Conservation (phyloP, 53 echinoderm and acorn worm genomes). For the Patiria pectinifera region DNA sequence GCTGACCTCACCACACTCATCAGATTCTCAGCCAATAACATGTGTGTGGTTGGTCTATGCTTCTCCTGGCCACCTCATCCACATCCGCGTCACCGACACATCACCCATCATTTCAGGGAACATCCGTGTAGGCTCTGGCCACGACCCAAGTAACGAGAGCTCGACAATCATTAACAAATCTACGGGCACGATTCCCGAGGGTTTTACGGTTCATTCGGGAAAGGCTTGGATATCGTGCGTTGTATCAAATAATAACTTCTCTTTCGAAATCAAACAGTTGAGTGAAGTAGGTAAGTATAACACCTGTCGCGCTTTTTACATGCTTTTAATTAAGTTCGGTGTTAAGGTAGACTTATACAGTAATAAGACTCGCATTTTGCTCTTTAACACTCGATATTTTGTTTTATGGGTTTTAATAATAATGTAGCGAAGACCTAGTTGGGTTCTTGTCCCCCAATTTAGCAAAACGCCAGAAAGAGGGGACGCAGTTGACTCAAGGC, state of each 20-base stretch:
- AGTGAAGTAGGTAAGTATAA: neutral
- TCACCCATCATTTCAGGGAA: neutral
- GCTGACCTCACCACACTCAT: neutral
- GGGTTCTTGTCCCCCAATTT: too few species aligned
- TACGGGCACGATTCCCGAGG: neutral
- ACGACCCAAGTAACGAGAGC: neutral
- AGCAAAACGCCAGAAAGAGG: too few species aligned
- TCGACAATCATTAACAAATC: neutral
- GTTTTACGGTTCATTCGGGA: neutral
- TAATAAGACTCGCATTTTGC: too few species aligned
- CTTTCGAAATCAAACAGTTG: neutral
- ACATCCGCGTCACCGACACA: neutral
- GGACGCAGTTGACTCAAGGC: too few species aligned
- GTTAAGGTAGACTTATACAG: too few species aligned
- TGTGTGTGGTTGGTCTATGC: neutral
- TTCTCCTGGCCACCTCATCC: neutral
- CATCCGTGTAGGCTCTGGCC: neutral
- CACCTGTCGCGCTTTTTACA: neutral
- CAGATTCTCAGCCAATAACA: neutral
- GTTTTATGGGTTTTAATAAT: too few species aligned
- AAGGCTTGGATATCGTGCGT: neutral
- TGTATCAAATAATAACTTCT: neutral
- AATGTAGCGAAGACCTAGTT: too few species aligned
- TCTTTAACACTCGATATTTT: too few species aligned
- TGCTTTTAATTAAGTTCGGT: neutral